Base-by-base conservation (phyloP, 2,888 invertebrate genomes). In the Tillus elongatus region DNA sequence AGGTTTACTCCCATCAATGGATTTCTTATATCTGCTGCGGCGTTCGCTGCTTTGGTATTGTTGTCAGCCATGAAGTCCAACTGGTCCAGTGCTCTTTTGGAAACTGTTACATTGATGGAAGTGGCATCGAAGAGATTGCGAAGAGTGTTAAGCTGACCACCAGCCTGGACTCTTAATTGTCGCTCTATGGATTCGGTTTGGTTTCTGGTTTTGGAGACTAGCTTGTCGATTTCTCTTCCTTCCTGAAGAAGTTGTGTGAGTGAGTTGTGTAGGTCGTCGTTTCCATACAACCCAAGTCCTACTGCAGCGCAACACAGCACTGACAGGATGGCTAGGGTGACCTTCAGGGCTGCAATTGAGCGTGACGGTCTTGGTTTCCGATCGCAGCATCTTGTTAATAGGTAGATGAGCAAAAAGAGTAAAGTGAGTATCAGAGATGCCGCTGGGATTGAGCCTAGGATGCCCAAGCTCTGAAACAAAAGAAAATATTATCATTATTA, bases 331-430 rank as follows among this genome's bases (percentile, higher is more conserved):
- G 85, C 84, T 37, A 86, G 70, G 12, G 82, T 77, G 62, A 84
- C 78, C 72, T 85, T 85, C 49, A 92, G 72, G 52, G 91, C 86
- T 34, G 87, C 82, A 64, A 92, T 88, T 54, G 88, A 88, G 62
- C 82, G 81, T 41, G 86, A 82, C 42, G 89, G 87, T 37, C 90
- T 78, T 49, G 90, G 88, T 66, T 89, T 89, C 56, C 90, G 78
- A 73, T 92, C 92, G 75, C 93, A 93, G 70, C 95, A 95, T 70
- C 93, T 77, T 57, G 91, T 90, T 67, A 93, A 80, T 63, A 95
- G 77, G 71, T 93, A 95, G 56, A 93, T 81, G 50, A 93, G 77
- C 52, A 95, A 75, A 36, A 92, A 78, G 49, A 91, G 75, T 53
- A 95, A 73, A 15, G 93, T 91, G 43, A 95, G 71, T 56, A 93